phyloP scores from a whole-genome alignment of 2,797 vertebrate species.

The Carcharodon carcharias region DNA sequence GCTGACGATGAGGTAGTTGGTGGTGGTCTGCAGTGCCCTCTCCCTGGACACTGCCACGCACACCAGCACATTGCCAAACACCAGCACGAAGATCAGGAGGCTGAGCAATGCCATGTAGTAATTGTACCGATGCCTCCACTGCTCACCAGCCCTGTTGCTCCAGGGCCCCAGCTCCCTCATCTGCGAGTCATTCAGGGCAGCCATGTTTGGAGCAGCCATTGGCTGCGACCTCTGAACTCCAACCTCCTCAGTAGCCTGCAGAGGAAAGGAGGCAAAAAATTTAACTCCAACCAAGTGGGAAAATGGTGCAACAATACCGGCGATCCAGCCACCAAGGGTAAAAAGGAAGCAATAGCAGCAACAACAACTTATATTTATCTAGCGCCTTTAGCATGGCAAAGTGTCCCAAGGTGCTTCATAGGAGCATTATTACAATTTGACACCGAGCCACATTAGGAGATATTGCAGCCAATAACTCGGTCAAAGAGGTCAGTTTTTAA shows the following conservation, averaged over 20 bases:
- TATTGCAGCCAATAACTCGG: too few species aligned
- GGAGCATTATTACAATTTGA: too few species aligned
- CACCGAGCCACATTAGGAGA: too few species aligned
- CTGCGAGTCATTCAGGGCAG: not conserved
- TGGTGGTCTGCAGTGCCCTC: constrained; percentile 85
- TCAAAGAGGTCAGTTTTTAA: too few species aligned
- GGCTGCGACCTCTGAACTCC: not conserved
- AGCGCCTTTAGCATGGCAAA: too few species aligned
- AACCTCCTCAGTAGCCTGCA: not conserved
- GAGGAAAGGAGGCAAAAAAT: not conserved
- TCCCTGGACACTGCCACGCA: constrained; percentile 83
- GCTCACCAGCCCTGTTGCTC: not conserved
- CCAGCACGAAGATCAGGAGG: constrained; percentile 73
- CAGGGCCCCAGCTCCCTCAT: not conserved
- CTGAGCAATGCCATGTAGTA: not conserved
- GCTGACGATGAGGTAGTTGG: constrained; percentile 93
- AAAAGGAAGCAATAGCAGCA: too few species aligned
- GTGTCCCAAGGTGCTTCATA: too few species aligned
- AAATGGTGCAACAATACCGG: too few species aligned
- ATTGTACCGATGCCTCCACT: not conserved
- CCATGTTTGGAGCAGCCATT: not conserved
- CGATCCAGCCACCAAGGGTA: too few species aligned
- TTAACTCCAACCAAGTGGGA: too few species aligned
- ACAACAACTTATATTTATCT: too few species aligned
- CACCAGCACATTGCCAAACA: constrained; percentile 82